These are phyloP conservation scores for Melanerpes aurifrons DNA, from an alignment of 2,113 vertebrate species.

Conservation along the genomic window DNA sequence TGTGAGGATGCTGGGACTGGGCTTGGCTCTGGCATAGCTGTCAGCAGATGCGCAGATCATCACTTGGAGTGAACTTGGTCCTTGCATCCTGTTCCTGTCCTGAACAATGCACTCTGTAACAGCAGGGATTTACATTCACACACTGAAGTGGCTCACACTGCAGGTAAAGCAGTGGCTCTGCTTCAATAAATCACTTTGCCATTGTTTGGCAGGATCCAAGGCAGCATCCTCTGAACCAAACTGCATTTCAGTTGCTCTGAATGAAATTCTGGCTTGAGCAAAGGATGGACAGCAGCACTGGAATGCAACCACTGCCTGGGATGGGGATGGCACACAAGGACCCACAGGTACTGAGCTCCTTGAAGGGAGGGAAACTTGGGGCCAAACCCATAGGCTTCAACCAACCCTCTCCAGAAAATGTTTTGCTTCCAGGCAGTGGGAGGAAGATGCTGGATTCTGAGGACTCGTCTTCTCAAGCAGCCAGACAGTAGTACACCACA, in stretches of 20 bases:
- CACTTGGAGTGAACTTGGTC: background rate
- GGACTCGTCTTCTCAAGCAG: background rate
- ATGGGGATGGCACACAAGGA: background rate
- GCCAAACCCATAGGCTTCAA: background rate
- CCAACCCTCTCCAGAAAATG: background rate
- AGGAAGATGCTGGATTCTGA: background rate
- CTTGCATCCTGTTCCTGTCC: background rate
- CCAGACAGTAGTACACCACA: background rate
- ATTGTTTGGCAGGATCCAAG: background rate
- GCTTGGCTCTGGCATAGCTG: background rate
- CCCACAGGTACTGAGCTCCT: background rate
- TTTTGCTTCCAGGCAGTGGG: background rate
- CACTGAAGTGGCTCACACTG: background rate
- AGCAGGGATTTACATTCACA: background rate
- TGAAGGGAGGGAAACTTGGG: background rate
- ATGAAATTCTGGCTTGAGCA: background rate
- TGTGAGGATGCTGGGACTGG: background rate
- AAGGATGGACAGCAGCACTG: accelerated
- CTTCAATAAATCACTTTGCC: background rate
- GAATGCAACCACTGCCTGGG: background rate
- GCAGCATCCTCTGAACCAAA: background rate
- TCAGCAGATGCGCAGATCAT: background rate
- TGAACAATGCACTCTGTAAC: background rate
- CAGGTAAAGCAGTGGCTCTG: background rate
- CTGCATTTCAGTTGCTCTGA: background rate